These are phyloP conservation scores for Nerophis lumbriciformis DNA, from an alignment of 2,113 vertebrate species.

Conservation along the genomic window DNA sequence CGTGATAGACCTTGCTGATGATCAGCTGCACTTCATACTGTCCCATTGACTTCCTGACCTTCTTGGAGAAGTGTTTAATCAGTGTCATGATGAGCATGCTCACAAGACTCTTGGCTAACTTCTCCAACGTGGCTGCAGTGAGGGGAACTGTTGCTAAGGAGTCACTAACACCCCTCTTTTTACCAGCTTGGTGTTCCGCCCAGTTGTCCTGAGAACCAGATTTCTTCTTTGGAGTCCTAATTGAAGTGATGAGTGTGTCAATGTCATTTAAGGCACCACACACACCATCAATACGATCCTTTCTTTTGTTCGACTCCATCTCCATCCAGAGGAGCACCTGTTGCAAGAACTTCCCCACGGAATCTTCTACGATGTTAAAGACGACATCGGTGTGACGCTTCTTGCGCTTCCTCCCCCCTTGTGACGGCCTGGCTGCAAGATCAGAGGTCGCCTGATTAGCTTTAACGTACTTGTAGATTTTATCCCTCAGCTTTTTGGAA, in stretches of 20 bases:
- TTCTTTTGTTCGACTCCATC: background rate
- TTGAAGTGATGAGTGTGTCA: background rate
- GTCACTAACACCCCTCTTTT: no score
- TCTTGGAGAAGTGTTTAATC: background rate
- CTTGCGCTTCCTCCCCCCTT: background rate
- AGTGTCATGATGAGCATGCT: background rate
- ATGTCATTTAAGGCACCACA: background rate
- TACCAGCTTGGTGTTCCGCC: background rate
- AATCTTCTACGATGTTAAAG: slow-evolving; percentile 3
- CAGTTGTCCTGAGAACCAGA: background rate
- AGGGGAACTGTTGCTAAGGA: background rate
- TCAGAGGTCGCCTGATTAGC: background rate
- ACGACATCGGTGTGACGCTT: background rate
- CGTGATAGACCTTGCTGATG: background rate
- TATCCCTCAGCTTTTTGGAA: slow-evolving; percentile 2
- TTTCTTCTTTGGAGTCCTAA: background rate
- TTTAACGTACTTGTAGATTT: background rate
- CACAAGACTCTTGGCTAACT: background rate
- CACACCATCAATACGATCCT: background rate
- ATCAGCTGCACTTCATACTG: background rate
- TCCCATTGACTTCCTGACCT: background rate
- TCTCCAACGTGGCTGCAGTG: background rate
- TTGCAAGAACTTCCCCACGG: background rate
- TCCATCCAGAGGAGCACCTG: slow-evolving; percentile 9
- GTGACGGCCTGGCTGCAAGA: background rate